Percentiles rank a stretch among this genome's conserved stretches.
phyloP scores from a whole-genome alignment of 2,888 invertebrate genomes.

The Lypha dubia region DNA sequence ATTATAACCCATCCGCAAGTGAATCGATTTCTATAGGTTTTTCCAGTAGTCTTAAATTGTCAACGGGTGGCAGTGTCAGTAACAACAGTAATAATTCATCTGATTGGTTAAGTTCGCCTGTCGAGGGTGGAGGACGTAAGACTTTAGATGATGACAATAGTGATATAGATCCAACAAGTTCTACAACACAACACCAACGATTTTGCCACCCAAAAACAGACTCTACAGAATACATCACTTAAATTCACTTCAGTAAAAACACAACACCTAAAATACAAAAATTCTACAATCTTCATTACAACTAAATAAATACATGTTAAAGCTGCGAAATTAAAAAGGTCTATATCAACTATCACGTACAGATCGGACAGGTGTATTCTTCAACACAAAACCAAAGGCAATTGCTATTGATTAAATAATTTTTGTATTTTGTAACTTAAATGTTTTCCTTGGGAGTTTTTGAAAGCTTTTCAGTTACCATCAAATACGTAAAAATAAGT shows the following conservation, averaged over 20 bases:
- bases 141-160: conserved; percentile 29
- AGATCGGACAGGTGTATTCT: conserved; percentile 32
- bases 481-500: too few relatives aligned
- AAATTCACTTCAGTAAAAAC: conserved; percentile 68
- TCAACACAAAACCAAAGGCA: neutral
- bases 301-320: neutral
- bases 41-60: conserved; percentile 79
- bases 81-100: conserved; percentile 76
- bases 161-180: conserved; percentile 46
- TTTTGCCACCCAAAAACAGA: conserved; percentile 56
- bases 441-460: neutral
- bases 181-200: conserved; percentile 58
- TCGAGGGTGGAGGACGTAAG: conserved; percentile 44
- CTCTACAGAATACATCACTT: conserved; percentile 79
- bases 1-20: conserved; percentile 78
- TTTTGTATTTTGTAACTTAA: conserved; percentile 47
- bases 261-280: neutral
- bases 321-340: conserved; percentile 1
- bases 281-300: too few relatives aligned
- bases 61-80: conserved; percentile 71
- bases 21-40: conserved; percentile 79
- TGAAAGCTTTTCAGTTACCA: neutral
- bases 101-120: conserved; percentile 77
- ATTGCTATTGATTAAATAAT: conserved; percentile 23
- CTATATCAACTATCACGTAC: conserved; percentile 21